Conservation (phyloP, 1,140 invertebrate genomes). For the Ylistrum balloti region DNA sequence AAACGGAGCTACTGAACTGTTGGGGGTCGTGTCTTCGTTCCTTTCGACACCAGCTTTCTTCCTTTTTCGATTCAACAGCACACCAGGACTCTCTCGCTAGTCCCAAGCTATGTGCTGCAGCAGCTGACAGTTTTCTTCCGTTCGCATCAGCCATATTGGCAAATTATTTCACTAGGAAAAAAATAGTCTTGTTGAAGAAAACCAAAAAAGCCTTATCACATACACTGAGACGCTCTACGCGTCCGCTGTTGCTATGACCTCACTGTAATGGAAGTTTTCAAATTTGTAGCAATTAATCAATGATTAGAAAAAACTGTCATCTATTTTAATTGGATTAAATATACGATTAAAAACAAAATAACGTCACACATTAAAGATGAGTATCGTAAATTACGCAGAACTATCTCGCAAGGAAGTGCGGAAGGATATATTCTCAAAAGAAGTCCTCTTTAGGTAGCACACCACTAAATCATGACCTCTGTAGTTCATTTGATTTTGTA, state of each 20-base stretch:
- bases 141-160: not conserved
- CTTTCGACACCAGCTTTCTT: constrained; percentile 76
- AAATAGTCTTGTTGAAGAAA: not conserved
- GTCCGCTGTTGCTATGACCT: constrained; percentile 25
- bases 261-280: not conserved
- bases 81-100: constrained; percentile 76
- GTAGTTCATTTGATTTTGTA: too few relatives aligned
- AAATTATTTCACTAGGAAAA: not conserved
- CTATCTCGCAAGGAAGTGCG: not conserved
- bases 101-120: constrained; percentile 64
- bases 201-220: not conserved
- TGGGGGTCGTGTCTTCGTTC: constrained; percentile 68
- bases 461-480: not conserved
- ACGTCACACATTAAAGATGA: not conserved
- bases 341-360: too few relatives aligned
- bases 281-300: not conserved
- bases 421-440: not conserved
- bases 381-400: not conserved
- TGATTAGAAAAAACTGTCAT: not conserved
- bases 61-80: constrained; percentile 77
- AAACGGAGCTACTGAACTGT: constrained; percentile 71
- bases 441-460: not conserved
- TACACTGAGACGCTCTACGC: not conserved
- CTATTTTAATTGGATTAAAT: too few relatives aligned
- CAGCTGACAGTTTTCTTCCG: constrained; percentile 57